phyloP scores from a whole-genome alignment of 2,888 invertebrate species.

The Drosophila mimetica region DNA sequence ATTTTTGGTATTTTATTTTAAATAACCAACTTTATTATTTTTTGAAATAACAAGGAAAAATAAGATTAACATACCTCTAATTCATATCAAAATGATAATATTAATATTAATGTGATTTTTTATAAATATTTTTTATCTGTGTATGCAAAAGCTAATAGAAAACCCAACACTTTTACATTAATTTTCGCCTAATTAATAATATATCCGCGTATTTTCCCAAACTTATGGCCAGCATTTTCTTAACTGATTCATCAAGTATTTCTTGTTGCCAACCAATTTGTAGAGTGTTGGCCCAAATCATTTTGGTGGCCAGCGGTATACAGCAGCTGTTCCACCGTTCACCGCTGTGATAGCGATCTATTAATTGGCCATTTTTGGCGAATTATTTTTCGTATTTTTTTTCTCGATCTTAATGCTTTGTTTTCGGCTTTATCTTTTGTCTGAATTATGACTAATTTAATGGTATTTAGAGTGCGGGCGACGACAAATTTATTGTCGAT shows the following conservation, averaged over 20 bases:
- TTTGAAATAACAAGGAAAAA: too few species aligned
- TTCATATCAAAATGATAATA: too few species aligned
- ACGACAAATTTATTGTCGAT: constrained; percentile 16
- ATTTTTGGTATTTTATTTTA: too few species aligned
- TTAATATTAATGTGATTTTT: too few species aligned
- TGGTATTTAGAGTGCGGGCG: constrained; percentile 73
- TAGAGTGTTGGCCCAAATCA: constrained; percentile 22
- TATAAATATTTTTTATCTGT: too few species aligned
- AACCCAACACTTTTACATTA: too few species aligned
- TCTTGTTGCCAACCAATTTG: constrained; percentile 28
- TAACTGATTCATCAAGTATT: constrained; percentile 1
- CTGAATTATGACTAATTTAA: constrained; percentile 69
- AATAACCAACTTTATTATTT: too few species aligned
- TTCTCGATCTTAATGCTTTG: constrained; percentile 14
- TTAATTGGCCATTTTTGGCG: constrained; percentile 61
- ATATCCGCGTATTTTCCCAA: constrained; percentile 1
- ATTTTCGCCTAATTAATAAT: neutral
- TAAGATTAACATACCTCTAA: too few species aligned
- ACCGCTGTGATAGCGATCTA: constrained; percentile 52
- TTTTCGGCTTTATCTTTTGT: constrained; percentile 37
- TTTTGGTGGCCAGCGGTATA: constrained; percentile 24
- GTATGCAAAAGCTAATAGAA: too few species aligned
- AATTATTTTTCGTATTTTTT: constrained; percentile 35
- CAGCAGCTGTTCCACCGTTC: constrained; percentile 59
- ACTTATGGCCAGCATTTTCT: neutral